Evolutionary conservation across 1,140 invertebrate genomes (phyloP), one percentile per base, ranked within the genome.

Genomic region (Bacillus rossius): DNA sequence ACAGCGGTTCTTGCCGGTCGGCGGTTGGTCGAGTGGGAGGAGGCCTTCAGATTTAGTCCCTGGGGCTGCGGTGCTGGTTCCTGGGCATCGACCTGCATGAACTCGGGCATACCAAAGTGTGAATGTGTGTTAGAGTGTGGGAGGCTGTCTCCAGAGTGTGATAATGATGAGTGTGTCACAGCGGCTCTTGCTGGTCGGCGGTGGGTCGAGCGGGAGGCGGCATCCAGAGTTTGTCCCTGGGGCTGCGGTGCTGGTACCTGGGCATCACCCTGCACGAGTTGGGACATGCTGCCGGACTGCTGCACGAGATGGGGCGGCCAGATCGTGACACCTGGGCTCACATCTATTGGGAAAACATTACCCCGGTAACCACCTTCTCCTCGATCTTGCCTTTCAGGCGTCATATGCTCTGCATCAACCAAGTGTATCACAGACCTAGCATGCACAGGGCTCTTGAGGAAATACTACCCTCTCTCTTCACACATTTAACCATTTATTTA

Each of bases 301-400:
- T 67, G 63, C 75, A 77, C 59, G 73, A 77, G 55, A 75, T 75
- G 60, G 70, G 71, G 26, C 62, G 75, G 1, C 73, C 73, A 0
- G 75, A 77, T 58, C 54, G 75, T 7, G 74, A 77, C 59, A 55
- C 68, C 7, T 72, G 66, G 62, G 73, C 77, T 10, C 61, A 64
- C 20, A 64, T 77, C 19, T 64, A 69, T 57, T 71, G 67, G 64
- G 49, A 62, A 1, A 76, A 76, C 59, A 71, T 71, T 38, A 55
- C 67, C 1, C 56, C 57, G 4, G 69, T 67, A 61, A n/a, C n/a
- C 61, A 59, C 57, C 5, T 14, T 47, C 47, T 34, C 29, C 29
- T 25, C 17, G n/a, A n/a, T n/a, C n/a, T n/a, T n/a, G n/a, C n/a
- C 13, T 40, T 40, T 40, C 38, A 40, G 17, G 38, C 13, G 38